Conservation (phyloP, 1,140 invertebrate genomes). For the Euwallacea similis region DNA sequence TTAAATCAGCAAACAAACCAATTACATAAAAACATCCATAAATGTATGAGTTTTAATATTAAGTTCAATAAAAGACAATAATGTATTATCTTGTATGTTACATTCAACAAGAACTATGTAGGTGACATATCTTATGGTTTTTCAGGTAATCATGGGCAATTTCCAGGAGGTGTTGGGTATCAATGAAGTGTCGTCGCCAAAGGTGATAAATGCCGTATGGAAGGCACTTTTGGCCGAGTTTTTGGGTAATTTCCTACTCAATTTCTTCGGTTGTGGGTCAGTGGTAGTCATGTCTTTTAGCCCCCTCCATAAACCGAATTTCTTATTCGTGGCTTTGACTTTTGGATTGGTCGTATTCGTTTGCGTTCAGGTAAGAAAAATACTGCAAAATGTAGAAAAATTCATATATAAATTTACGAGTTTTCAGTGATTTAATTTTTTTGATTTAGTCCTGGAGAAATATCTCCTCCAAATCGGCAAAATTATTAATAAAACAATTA, state of each 20-base stretch:
- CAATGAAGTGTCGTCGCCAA: conserved; percentile 65
- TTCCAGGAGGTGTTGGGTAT: conserved; percentile 65
- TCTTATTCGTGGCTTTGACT: conserved; percentile 79
- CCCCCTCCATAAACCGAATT: conserved; percentile 55
- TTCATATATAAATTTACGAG: no score
- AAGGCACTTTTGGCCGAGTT: conserved; percentile 82
- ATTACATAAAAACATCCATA: no score
- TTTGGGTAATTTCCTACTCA: conserved; percentile 77
- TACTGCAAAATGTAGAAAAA: no score
- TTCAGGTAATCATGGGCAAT: conserved; percentile 55
- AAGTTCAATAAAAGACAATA: no score
- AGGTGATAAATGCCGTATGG: conserved; percentile 59
- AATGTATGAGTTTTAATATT: no score
- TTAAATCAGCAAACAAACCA: no score
- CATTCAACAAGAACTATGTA: no score
- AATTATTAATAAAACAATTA: no score
- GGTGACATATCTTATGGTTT: background rate
- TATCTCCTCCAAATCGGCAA: no score
- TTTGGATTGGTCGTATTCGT: conserved; percentile 87
- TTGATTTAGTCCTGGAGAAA: no score
- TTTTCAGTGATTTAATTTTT: no score
- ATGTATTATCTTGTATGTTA: no score
- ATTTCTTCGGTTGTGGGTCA: conserved; percentile 83
- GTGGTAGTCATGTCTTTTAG: conserved; percentile 57
- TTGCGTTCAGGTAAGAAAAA: conserved; percentile 66